These are phyloP conservation scores for Drosophila prostipennis DNA, from an alignment of 2,888 invertebrate genomes.

Conservation along the genomic window DNA sequence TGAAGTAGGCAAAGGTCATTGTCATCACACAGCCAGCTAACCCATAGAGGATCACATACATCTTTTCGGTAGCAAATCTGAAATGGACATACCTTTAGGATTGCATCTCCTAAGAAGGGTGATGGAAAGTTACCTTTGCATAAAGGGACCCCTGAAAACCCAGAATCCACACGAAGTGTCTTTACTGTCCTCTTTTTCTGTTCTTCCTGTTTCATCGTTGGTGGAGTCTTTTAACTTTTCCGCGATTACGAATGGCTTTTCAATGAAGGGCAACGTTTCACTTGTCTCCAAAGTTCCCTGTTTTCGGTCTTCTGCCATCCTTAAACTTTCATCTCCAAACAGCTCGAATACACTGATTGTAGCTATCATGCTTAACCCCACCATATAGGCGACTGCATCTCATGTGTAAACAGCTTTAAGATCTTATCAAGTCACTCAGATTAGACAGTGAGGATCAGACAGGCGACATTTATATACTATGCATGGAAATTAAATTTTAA, in stretches of 20 bases:
- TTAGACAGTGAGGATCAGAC: slow-evolving; percentile 30
- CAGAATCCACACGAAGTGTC: slow-evolving; percentile 88
- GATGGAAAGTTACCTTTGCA: slow-evolving; percentile 86
- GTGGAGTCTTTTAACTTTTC: background rate
- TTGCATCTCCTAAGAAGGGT: accelerated
- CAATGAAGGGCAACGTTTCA: slow-evolving; percentile 18
- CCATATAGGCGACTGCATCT: slow-evolving; percentile 8
- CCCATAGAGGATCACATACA: slow-evolving; percentile 86
- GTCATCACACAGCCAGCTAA: slow-evolving; percentile 88
- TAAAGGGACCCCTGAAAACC: slow-evolving; percentile 85
- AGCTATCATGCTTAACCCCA: background rate
- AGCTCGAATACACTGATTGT: slow-evolving; percentile 9
- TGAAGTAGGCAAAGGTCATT: slow-evolving; percentile 89
- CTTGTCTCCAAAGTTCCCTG: background rate
- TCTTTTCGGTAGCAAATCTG: slow-evolving; percentile 83
- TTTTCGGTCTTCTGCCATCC: background rate
- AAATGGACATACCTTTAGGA: background rate
- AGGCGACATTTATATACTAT: slow-evolving; percentile 16
- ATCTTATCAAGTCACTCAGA: slow-evolving; percentile 38
- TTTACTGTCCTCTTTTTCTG: background rate
- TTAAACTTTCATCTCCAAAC: slow-evolving; percentile 1
- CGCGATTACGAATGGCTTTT: background rate
- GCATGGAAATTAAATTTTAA: slow-evolving; percentile 6
- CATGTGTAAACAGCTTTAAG: background rate
- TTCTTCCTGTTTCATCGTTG: background rate